These are phyloP conservation scores for Sternotherus odoratus DNA, from an alignment of 2,797 vertebrate genomes.

Conservation along the genomic window DNA sequence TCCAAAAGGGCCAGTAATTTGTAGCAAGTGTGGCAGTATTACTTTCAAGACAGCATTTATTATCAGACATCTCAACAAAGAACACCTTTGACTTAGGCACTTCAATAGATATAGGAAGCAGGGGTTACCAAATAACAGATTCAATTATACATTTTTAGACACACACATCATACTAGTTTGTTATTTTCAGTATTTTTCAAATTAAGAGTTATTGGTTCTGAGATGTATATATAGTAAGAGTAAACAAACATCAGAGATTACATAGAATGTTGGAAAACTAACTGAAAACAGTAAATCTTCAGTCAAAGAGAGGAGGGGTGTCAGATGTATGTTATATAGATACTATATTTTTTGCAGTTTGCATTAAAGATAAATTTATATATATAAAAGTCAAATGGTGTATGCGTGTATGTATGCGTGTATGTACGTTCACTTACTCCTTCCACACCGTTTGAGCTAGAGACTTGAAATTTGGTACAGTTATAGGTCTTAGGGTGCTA, in stretches of 20 bases:
- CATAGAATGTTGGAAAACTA: neutral
- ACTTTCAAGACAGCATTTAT: rapidly evolving
- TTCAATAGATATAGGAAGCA: neutral
- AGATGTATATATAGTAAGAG: neutral
- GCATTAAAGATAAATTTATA: neutral
- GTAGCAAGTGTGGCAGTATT: neutral
- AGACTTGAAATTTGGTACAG: no score
- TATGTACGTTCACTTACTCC: no score
- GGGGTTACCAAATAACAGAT: neutral
- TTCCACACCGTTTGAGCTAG: no score
- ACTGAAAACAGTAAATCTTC: neutral
- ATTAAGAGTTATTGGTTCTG: neutral
- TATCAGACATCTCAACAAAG: neutral
- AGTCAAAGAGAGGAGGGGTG: neutral
- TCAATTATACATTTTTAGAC: neutral
- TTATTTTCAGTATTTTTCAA: neutral
- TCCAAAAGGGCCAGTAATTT: neutral
- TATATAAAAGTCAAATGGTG: no score
- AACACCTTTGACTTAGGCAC: neutral
- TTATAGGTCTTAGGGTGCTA: no score
- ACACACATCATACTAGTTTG: neutral
- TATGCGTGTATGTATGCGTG: no score
- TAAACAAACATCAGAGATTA: neutral
- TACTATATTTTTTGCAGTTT: neutral
- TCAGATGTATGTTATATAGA: neutral